Evolutionary conservation across 2,113 vertebrate genomes (phyloP), one percentile per base, ranked within the genome.

Genomic region (Cinclus cinclus): DNA sequence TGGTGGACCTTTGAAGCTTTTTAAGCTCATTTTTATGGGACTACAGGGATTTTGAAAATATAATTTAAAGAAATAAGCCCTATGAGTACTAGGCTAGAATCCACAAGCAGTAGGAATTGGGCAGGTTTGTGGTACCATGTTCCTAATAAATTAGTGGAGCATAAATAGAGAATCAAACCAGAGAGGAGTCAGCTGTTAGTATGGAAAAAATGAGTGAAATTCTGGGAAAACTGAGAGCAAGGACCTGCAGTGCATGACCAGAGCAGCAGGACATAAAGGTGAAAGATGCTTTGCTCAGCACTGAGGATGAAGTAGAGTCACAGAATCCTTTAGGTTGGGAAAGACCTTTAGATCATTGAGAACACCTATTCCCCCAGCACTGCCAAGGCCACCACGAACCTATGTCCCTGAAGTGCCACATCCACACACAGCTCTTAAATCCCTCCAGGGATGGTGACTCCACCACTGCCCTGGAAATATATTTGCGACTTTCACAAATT

Each of bases 161-260:
- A 39, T 31, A 50, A 65, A 27, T 19, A n/a, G 82, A 28, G 42
- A 49, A 39, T 15, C n/a, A 25, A 53, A 44, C 10, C 2, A 1
- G 58, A 42, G 33, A 77, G 31, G 24, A 37, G 37, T 24, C 7
- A 17, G 56, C 46, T 78, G 49, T 39, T 64, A 13, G 25, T 3
- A 6, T 18, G 55, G 47, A 39, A n/a, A 42, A 77, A 46, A n/a
- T 3, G 47, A 33, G 37, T 41, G 67, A 47, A 79, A 22, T 50
- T 15, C 14, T 9, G 62, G 82, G 60, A 53, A 58, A n/a, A 47
- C 9, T 0, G 0, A 21, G 70, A 63, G 42, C 37, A 10, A 20
- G 42, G 47, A 30, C 24, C 20, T 28, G 73, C 5, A 53, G 31
- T 31, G 41, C 0, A 0, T 49, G 47, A 42, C 25, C 20, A 2